Evolutionary conservation across 1,140 invertebrate genomes (phyloP), one percentile per base, ranked within the genome.

Genomic region (Drosophila sucinea): DNA sequence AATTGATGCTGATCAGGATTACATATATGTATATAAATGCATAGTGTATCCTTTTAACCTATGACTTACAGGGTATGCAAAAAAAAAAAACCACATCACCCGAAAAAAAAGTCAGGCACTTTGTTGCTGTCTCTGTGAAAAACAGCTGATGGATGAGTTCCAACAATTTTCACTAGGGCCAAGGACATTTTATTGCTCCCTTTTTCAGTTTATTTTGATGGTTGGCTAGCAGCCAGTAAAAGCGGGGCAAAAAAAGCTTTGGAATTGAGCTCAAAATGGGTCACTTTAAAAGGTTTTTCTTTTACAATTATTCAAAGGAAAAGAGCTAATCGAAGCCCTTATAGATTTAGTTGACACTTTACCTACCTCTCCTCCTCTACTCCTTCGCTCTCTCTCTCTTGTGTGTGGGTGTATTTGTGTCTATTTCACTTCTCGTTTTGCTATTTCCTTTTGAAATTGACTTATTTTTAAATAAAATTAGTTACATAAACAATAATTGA

Each of bases 401-500:
- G 40, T 54, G 33, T 51, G n/a, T 11, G 6, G 57, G 4, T 32
- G n/a, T 30, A 4, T 47, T 29, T 29, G 27, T 51, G 44, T 51
- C 44, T 51, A 27, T 51, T 51, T 51, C 44, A 51, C 3, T 51
- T 51, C 44, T 51, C 23, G 44, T 51, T 40, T 54, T 25, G 35
- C 55, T 25, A 64, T 56, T 38, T 40, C 61, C 64, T 40, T 25
- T 35, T 8, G 27, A 63, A 77, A 80, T 69, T 70, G 74, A 81
- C 75, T 78, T 81, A 72, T 74, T 78, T 83, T 83, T 81, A 83
- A 83, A 83, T 78, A 83, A 83, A 81, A 83, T 81, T 83, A 83
- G 74, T 78, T 83, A 81, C 80, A 83, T 83, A 81, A 83, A 83
- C 80, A 83, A 81, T 81, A 81, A 83, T 83, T 81, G 80, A 81